Conservation (phyloP, 1,140 invertebrate genomes). For the Drosophila obscura region DNA sequence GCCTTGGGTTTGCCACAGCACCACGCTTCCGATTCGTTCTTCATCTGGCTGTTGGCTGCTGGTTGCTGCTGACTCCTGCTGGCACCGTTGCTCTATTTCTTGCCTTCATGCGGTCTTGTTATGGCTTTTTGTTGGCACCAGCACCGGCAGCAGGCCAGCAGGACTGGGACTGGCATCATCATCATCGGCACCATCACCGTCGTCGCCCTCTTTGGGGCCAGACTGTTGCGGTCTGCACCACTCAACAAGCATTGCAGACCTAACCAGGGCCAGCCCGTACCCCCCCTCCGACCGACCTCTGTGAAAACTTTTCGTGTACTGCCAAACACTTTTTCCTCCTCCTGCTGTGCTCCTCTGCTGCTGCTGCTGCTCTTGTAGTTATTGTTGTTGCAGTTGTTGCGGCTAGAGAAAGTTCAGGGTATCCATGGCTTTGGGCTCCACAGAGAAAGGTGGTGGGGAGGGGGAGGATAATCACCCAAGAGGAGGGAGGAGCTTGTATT, state of each 20-base stretch:
- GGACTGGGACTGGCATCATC: slow-evolving; percentile 31
- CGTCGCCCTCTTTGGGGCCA: slow-evolving; percentile 1
- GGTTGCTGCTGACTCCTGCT: slow-evolving; percentile 5
- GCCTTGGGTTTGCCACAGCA: slow-evolving; percentile 56
- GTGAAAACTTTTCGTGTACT: slow-evolving; percentile 65
- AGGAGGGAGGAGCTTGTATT: slow-evolving; percentile 25
- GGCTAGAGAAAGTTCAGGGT: slow-evolving; percentile 52
- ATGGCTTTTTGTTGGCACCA: slow-evolving; percentile 67
- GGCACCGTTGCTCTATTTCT: slow-evolving; percentile 52
- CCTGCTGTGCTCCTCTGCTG: background rate
- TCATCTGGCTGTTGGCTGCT: slow-evolving; percentile 10
- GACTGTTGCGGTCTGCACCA: slow-evolving; percentile 52
- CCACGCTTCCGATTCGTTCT: slow-evolving; percentile 55
- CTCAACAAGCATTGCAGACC: slow-evolving; percentile 48
- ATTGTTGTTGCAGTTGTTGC: slow-evolving; percentile 51
- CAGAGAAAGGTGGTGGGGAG: slow-evolving; percentile 6
- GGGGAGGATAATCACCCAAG: slow-evolving; percentile 24
- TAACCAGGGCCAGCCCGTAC: background rate
- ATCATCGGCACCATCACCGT: slow-evolving; percentile 45
- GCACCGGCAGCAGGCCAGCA: slow-evolving; percentile 7
- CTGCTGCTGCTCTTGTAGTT: slow-evolving; percentile 40
- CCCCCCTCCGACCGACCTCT: slow-evolving; percentile 1
- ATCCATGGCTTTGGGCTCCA: slow-evolving; percentile 38
- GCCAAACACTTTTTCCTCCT: slow-evolving; percentile 59
- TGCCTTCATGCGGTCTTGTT: slow-evolving; percentile 70